These are phyloP conservation scores for Kryptolebias ocellatus DNA, from an alignment of 2,797 vertebrate genomes.

Conservation along the genomic window DNA sequence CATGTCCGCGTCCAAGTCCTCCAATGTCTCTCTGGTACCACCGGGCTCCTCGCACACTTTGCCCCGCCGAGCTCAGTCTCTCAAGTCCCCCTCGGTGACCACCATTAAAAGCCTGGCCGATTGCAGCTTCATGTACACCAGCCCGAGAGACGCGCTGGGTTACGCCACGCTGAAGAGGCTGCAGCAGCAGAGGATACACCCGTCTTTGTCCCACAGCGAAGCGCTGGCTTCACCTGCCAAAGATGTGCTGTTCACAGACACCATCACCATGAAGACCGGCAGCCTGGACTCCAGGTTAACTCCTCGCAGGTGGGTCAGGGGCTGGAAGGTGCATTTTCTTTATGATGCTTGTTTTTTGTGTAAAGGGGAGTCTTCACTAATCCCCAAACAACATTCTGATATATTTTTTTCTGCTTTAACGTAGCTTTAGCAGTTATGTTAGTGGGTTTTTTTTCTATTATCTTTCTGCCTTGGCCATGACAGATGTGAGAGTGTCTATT, in stretches of 20 bases:
- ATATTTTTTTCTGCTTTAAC: background rate
- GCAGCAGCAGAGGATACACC: slow-evolving; percentile 97
- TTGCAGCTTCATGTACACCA: slow-evolving; percentile 96
- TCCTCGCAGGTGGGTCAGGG: slow-evolving; percentile 88
- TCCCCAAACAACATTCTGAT: background rate
- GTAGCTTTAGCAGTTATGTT: background rate
- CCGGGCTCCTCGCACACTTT: slow-evolving; percentile 96
- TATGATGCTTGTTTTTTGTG: background rate
- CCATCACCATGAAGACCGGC: slow-evolving; percentile 98
- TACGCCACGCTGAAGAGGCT: slow-evolving; percentile 95
- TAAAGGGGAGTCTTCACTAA: background rate
- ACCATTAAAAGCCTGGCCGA: slow-evolving; percentile 95
- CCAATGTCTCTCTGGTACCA: slow-evolving; percentile 90
- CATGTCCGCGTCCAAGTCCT: slow-evolving; percentile 90
- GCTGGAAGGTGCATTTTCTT: background rate
- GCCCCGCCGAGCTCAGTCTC: slow-evolving; percentile 95
- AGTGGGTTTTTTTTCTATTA: slow-evolving; percentile 13
- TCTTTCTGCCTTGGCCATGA: slow-evolving; percentile 9
- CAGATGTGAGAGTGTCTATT: slow-evolving; percentile 34
- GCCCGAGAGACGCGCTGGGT: slow-evolving; percentile 93
- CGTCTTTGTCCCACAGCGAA: slow-evolving; percentile 95
- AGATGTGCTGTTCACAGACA: slow-evolving; percentile 96
- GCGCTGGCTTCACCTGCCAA: slow-evolving; percentile 96
- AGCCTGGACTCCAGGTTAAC: slow-evolving; percentile 96
- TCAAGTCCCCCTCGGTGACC: slow-evolving; percentile 93